Evolutionary conservation across 2,113 vertebrate genomes (phyloP), one percentile per base, ranked within the genome.

Genomic region (Struthio camelus): DNA sequence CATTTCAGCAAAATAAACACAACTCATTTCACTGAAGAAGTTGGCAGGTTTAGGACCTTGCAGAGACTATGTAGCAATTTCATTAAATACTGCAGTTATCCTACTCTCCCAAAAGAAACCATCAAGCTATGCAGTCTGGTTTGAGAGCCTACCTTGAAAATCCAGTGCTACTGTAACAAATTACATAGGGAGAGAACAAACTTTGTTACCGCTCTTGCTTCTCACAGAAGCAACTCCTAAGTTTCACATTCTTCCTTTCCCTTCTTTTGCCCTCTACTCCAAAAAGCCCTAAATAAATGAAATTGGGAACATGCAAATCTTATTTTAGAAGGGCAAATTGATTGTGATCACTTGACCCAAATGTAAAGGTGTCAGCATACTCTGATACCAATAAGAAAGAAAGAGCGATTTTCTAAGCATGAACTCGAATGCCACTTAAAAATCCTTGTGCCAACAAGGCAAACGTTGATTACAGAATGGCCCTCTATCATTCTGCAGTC

Each of bases 391-490:
- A 16, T 51, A 67, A 48, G 22, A 86, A 67, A 48, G 22, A 86
- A 58, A 69, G 50, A 79, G 17, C 27, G 20, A 80, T 80, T 88
- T 87, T 91, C 80, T 85, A 77, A 91, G 64, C 27, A 54, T 34
- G 23, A 96, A 70, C 27, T 71, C 25, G 84, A 80, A 16, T 36
- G 75, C 34, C 91, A 82, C 95, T 87, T 85, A 95, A 90, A 96
- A 82, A 30, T 24, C 40, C 30, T 82, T 58, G 34, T 53, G 73
- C 70, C 81, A 94, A 69, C 78, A 64, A 36, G 62, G 53, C 78
- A 96, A 93, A n/a, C 1, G 0, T 1, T 80, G 85, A 94, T 64
- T 87, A 84, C 58, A 54, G 56, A 90, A 46, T 25, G 76, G 78
- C 56, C 70, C 66, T 90, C 62, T 85, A 25, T 51, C 80, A 82